Base-by-base conservation (phyloP, 2,797 vertebrate genomes). In the Muscicapa striata region DNA sequence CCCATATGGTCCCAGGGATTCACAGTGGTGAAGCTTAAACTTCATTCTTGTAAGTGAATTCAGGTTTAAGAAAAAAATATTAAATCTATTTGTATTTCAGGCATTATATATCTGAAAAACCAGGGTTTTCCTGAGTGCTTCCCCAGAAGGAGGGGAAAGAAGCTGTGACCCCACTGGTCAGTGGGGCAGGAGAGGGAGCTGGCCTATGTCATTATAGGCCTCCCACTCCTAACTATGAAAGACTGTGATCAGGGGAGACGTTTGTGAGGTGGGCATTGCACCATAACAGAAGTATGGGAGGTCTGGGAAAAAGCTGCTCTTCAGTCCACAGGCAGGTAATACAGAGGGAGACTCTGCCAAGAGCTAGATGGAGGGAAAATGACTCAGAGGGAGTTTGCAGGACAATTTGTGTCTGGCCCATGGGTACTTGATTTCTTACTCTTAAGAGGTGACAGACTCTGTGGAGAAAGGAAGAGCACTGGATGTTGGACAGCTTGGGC, bases 71-170 rank as follows among this genome's bases (percentile, higher is more conserved):
- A 11, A 77, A 54, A 75, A 59, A 17, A 8, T 13, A 32, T 8
- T 27, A 20, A 48, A 41, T n/a, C 11, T 38, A 5, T 72, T 66
- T 0, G 0, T 57, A 23, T 68, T 67, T 76, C 13, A 59, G 30
- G 22, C 55, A 46, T 15, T 43, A 15, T 24, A 4, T 36, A 8
- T 17, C 51, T 52, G 41, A 66, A 61, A 81, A 66, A 46, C 0
- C 27, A 52, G 45, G 10, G 15, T 30, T 66, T 78, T 32, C 26
- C 14, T 13, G 15, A 32, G 9, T 48, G 22, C 34, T 57, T 78
- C 36, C 58, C 38, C 22, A 78, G 17, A 18, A 40, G 15, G 45
- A 45, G 36, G 8, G 15, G 15, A n/a, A 78, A 24, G 27, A 62
- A 67, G 21, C 22, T 26, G 10, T 41, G 11, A 51, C 73, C 11